A percentile compares a stretch with the other conserved stretches of the same genome.
Conservation (phyloP, 2,113 vertebrate genomes). For the Indicator indicator region DNA sequence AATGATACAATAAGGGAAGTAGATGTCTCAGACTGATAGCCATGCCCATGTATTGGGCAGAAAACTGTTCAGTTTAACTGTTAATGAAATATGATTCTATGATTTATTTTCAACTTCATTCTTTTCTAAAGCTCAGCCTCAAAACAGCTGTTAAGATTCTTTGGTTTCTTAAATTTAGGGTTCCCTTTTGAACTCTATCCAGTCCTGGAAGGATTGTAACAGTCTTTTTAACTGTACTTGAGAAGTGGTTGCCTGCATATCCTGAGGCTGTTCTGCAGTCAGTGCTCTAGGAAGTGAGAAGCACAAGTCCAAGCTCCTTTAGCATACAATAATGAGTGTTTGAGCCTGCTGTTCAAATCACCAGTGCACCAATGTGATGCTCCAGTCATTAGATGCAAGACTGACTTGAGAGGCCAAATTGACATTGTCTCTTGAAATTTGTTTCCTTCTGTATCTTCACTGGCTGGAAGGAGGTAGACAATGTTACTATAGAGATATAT, state of each 20-base stretch:
- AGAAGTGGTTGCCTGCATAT: not conserved
- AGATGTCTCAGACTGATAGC: not conserved
- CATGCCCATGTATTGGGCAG: not conserved
- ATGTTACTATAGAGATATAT: not conserved
- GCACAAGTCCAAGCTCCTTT: not conserved
- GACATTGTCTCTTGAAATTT: not conserved
- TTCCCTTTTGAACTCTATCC: not conserved
- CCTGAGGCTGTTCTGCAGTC: not conserved
- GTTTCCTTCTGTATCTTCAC: not conserved
- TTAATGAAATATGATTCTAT: not conserved
- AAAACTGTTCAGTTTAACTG: not conserved
- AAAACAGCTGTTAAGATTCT: not conserved
- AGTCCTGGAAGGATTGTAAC: not conserved
- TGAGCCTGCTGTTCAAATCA: not conserved
- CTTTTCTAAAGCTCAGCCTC: not conserved
- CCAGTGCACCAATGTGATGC: not conserved
- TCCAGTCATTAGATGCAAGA: not conserved
- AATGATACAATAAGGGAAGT: not conserved
- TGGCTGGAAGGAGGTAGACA: not conserved
- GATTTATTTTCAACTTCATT: not conserved
- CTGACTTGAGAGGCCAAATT: not conserved
- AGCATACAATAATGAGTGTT: not conserved
- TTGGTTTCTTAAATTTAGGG: not conserved
- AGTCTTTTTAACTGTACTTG: not conserved
- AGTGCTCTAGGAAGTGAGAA: not conserved